Percentiles rank a stretch among this genome's conserved stretches.
Evolutionary conservation across 2,797 vertebrate genomes (phyloP).

Genomic region (Peromyscus nudipes): DNA sequence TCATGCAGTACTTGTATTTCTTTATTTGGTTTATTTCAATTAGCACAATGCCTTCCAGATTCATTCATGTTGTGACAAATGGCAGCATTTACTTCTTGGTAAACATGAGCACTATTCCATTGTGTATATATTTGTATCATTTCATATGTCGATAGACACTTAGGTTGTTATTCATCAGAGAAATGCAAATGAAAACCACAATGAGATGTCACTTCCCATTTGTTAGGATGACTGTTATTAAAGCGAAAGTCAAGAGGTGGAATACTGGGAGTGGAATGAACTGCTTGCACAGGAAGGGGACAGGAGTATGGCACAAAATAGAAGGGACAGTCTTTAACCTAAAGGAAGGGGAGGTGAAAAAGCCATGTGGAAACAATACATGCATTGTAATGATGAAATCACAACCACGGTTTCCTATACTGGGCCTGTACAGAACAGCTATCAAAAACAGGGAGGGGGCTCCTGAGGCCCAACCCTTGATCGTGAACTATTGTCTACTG

Average conservation of each 20-base stretch:
- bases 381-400: neutral
- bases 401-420: neutral
- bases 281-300: neutral
- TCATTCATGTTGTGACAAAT: neutral
- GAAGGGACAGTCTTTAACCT: neutral
- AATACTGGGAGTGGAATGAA: neutral
- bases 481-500: neutral
- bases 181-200: neutral
- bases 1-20: neutral
- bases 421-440: neutral
- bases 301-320: neutral
- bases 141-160: neutral
- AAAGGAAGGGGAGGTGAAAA: neutral
- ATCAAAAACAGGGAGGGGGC: neutral
- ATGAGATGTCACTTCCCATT: neutral
- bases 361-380: neutral
- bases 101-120: neutral
- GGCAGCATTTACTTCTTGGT: neutral
- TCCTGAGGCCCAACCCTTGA: neutral
- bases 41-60: neutral
- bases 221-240: neutral
- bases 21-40: constrained; percentile 1
- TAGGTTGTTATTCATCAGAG: neutral
- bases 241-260: neutral
- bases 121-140: neutral